phyloP scores from a whole-genome alignment of 2,797 vertebrate genomes.

The Protonibea diacanthus region DNA sequence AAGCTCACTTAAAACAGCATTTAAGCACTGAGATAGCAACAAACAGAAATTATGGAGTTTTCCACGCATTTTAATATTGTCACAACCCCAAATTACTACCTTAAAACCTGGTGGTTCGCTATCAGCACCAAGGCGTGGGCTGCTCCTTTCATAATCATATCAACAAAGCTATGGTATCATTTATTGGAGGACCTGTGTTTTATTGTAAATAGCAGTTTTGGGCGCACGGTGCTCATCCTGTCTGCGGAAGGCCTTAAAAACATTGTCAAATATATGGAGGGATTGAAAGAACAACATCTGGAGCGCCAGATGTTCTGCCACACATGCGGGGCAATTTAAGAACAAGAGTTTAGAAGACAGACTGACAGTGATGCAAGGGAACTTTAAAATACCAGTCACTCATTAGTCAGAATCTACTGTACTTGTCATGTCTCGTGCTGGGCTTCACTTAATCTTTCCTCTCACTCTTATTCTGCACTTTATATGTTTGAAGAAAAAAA shows the following conservation, averaged over 20 bases:
- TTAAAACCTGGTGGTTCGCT: conserved; percentile 5
- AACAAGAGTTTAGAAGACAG: background rate
- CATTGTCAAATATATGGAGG: background rate
- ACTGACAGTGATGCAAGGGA: background rate
- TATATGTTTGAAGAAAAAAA: background rate
- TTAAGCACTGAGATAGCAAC: conserved; percentile 1
- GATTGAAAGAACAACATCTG: background rate
- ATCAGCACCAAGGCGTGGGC: background rate
- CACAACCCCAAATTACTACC: conserved; percentile 46
- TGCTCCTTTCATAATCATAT: conserved; percentile 30
- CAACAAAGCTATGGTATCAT: conserved; percentile 32
- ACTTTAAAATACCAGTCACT: background rate
- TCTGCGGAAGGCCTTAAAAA: background rate
- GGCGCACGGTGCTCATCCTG: background rate
- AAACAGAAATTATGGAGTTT: conserved; percentile 49
- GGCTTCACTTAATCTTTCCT: background rate
- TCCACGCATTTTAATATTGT: conserved; percentile 9
- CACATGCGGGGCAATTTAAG: background rate
- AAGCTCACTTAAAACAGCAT: conserved; percentile 34
- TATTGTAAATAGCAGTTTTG: conserved; percentile 20
- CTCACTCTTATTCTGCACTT: background rate
- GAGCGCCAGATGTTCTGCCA: background rate
- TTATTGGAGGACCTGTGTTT: conserved; percentile 22
- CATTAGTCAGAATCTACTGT: background rate
- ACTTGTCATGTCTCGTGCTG: background rate